Evolutionary conservation across 2,888 invertebrate genomes (phyloP), one percentile per base, ranked within the genome.

Genomic region (Xiphydria camelus): DNA sequence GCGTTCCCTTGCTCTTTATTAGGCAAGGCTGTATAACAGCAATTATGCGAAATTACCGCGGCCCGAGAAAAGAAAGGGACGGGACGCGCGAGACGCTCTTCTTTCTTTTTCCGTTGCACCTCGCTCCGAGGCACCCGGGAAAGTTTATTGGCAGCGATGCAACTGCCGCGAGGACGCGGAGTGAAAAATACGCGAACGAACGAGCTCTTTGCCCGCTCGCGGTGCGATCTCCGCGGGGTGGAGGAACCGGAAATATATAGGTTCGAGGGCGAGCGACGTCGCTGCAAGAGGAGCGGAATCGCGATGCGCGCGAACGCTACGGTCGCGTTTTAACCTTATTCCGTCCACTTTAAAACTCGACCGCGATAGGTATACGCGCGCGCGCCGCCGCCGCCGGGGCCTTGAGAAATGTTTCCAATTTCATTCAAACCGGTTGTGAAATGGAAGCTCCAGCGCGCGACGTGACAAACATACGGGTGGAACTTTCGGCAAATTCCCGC

Each of bases 321-420:
- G 39, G 42, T 29, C 17, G 41, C 29, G 43, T 41, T 18, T 17
- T 9, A 41, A 36, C 40, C 37, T 38, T 44, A 44, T 50, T 49
- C 44, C 45, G 53, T 52, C 58, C 56, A 50, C 50, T 55, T 55
- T 46, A 49, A 53, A 51, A 56, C 48, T 55, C 48, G 45, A 38
- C 34, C 43, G 42, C 46, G 17, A 32, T 39, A 41, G 10, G 29
- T 17, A 10, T 29, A 41, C 29, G 37, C 17, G 41, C 39, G 32
- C 39, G 44, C 44, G 47, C 41, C 55, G 48, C 57, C 56, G 47
- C 52, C 15, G 15, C 29, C 15, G 29, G 14, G 6, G 1, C 29
- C 14, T 12, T 70, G 71, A 71, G 59, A 73, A 73, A 74, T 69
- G 70, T 68, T 69, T 70, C 66, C 73, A 71, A 73, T 74, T 74